phyloP scores from a whole-genome alignment of 1,140 invertebrate genomes.

The Micrasema longulum region DNA sequence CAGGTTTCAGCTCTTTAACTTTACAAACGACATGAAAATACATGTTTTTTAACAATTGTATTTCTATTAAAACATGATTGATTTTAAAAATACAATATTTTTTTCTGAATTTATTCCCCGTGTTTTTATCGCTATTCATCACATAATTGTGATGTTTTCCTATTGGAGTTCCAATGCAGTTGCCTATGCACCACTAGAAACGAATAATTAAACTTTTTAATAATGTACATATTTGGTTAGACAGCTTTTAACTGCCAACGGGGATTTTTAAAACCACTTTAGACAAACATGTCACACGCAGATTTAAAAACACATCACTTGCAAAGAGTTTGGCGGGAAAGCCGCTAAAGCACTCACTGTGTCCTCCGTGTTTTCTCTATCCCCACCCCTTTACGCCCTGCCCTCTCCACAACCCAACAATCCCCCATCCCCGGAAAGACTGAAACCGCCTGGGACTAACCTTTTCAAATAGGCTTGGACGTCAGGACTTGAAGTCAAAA shows the following conservation, averaged over 20 bases:
- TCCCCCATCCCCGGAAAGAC: not conserved
- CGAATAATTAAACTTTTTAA: not conserved
- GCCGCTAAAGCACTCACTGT: constrained; percentile 52
- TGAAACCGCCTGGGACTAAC: not conserved
- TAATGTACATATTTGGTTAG: not conserved
- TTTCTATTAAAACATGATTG: no score
- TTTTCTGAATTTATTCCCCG: not conserved
- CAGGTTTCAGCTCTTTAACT: no score
- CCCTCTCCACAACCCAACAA: not conserved
- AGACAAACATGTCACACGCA: constrained; percentile 33
- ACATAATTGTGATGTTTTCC: not conserved
- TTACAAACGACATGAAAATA: no score
- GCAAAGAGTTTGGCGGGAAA: constrained; percentile 29
- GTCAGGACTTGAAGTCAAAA: not conserved
- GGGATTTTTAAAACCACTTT: not conserved
- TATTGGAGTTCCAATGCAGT: not conserved
- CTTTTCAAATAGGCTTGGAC: not conserved
- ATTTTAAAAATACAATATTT: no score
- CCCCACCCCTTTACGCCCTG: not conserved
- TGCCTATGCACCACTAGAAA: not conserved
- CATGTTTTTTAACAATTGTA: no score
- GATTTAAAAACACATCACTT: constrained; percentile 40
- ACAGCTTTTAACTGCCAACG: not conserved
- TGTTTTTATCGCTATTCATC: not conserved
- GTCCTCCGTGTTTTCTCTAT: constrained; percentile 42